Base-by-base conservation (phyloP, 2,888 invertebrate species). In the Macaria notata region DNA sequence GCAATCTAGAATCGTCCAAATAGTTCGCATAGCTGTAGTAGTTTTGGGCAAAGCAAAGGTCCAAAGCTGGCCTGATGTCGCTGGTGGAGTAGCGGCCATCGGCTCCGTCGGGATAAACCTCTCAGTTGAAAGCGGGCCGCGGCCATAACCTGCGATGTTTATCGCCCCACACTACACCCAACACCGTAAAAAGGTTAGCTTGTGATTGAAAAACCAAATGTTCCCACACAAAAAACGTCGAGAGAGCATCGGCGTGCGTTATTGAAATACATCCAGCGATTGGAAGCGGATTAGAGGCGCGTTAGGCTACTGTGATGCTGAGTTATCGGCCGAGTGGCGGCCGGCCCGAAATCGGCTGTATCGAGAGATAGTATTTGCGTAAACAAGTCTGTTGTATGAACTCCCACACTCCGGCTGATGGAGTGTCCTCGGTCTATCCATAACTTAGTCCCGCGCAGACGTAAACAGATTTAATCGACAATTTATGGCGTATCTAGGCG, bases 261-360 rank as follows among this genome's bases (percentile, higher is more conserved):
- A 88, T 89, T 88, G 89, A 88, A 88, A 86, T 80, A 75, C 78
- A 76, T 80, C 78, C 71, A 76, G 69, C 81, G 83, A 88, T 88
- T 88, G 76, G 88, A 83, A 73, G 81, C 84, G 88, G 88, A 86
- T 89, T 88, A 88, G 75, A 72, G 68, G 71, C 78, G 81, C 80
- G 78, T 81, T 84, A 78, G 80, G 88, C 89, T 88, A 88, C 89
- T 81, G 82, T 84, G 81, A 88, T 81, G 79, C 88, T 86, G 80
- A 88, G 70, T 86, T 89, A 88, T 86, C 71, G 85, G 19, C 19
- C 19, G 19, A 19, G 19, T 19, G 19, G 19, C 19, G 19, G 19
- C 19, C 89, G 81, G 82, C 84, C 19, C 19, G 19, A 19, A 1
- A 1, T 19, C 19, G 19, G 19, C 19, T 29, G 55, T 77, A 78